A percentile compares a stretch with the other conserved stretches of the same genome.
These are phyloP conservation scores for Butorides virescens DNA, from an alignment of 2,113 vertebrate genomes.

Conservation along the genomic window DNA sequence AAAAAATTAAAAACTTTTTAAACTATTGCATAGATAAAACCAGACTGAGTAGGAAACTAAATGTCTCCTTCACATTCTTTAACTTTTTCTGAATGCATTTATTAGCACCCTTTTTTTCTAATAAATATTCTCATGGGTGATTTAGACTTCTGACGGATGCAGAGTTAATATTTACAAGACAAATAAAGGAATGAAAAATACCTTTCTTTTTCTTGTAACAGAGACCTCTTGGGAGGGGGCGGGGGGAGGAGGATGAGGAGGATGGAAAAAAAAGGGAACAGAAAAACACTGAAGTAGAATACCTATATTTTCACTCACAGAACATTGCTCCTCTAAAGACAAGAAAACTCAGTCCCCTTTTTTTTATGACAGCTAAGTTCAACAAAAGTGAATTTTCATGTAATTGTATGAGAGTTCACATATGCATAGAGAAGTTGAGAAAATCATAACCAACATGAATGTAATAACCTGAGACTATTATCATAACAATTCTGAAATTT, in stretches of 20 bases:
- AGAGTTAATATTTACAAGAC: background rate
- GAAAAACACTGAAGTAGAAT: background rate
- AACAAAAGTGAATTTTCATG: background rate
- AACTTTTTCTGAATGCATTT: background rate
- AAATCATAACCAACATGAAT: background rate
- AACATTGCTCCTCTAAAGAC: background rate
- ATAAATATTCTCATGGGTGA: background rate
- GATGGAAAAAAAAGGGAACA: background rate
- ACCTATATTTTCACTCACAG: background rate
- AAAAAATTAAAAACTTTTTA: background rate
- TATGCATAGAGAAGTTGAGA: background rate
- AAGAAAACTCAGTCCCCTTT: background rate
- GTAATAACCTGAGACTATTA: background rate
- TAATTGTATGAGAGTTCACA: background rate
- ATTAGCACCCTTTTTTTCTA: background rate
- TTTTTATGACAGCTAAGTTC: background rate
- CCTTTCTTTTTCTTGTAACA: background rate
- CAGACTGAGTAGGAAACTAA: background rate
- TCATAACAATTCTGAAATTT: background rate
- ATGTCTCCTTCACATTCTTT: background rate
- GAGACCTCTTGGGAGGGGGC: background rate
- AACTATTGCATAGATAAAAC: background rate
- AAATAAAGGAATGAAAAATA: background rate
- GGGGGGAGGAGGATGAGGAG: too few relatives aligned
- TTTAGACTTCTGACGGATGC: background rate